These are phyloP conservation scores for Drosophila grimshawi DNA, from an alignment of 1,140 invertebrate genomes.

Conservation along the genomic window DNA sequence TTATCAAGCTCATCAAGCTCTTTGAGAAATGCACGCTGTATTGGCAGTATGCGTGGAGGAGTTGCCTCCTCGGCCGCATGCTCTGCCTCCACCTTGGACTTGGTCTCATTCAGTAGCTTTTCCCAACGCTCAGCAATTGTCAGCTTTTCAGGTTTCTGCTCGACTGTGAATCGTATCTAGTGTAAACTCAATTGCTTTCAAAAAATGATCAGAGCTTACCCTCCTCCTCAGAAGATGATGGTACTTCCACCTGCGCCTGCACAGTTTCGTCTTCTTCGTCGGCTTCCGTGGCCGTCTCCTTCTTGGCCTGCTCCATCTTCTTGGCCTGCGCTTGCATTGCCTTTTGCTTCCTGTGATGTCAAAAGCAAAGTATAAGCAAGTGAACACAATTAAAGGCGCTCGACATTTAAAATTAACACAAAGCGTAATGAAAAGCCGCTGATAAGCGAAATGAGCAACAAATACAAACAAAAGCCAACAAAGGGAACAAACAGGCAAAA, in stretches of 20 bases:
- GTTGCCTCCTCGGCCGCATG: slow-evolving; percentile 62
- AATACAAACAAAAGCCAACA: slow-evolving; percentile 71
- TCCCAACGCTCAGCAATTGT: slow-evolving; percentile 78
- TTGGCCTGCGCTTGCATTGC: slow-evolving; percentile 57
- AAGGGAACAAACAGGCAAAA: slow-evolving; percentile 35
- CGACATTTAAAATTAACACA: slow-evolving; percentile 75
- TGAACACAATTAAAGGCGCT: slow-evolving; percentile 72
- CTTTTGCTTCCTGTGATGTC: slow-evolving; percentile 58
- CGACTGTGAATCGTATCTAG: slow-evolving; percentile 33
- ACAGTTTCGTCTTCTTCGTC: slow-evolving; percentile 49
- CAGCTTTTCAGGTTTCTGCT: slow-evolving; percentile 61
- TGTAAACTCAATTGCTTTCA: neutral
- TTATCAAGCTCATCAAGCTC: slow-evolving; percentile 70
- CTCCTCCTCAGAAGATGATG: slow-evolving; percentile 73
- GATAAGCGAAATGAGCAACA: slow-evolving; percentile 82
- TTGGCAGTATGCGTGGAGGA: slow-evolving; percentile 61
- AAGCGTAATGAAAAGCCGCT: slow-evolving; percentile 79
- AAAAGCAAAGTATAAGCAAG: slow-evolving; percentile 59
- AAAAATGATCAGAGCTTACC: slow-evolving; percentile 41
- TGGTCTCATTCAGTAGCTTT: slow-evolving; percentile 70
- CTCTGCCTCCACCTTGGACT: slow-evolving; percentile 70
- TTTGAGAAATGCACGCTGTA: slow-evolving; percentile 63
- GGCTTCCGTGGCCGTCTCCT: slow-evolving; percentile 2
- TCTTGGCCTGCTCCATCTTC: slow-evolving; percentile 52
- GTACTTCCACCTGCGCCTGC: slow-evolving; percentile 20